Conservation (phyloP, 2,113 vertebrate genomes). For the Thamnaconus septentrionalis region DNA sequence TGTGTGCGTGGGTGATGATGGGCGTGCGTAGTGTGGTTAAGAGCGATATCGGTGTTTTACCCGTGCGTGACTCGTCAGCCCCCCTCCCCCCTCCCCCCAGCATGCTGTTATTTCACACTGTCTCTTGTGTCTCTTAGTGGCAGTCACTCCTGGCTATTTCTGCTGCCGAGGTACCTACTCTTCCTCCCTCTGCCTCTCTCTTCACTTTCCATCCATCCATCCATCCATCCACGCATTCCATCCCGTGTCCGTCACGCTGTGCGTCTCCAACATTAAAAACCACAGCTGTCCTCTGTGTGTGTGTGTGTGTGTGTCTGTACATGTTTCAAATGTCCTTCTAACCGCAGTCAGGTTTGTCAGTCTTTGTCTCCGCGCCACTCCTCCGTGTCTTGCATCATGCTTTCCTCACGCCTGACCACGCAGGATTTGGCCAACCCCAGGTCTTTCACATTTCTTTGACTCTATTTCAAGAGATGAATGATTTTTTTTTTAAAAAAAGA, state of each 20-base stretch:
- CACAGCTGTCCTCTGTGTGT: conserved; percentile 49
- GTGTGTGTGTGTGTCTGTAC: conserved; percentile 1
- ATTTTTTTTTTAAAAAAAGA: neutral
- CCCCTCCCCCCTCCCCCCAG: neutral
- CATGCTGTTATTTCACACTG: conserved; percentile 72
- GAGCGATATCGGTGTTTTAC: too few species aligned
- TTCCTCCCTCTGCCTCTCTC: conserved; percentile 47
- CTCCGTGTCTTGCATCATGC: conserved; percentile 60
- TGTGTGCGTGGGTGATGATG: conserved; percentile 14
- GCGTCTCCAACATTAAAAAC: conserved; percentile 41
- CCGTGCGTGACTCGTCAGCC: too few species aligned
- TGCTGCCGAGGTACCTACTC: conserved; percentile 83
- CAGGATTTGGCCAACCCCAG: conserved; percentile 65
- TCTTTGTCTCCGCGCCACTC: conserved; percentile 24
- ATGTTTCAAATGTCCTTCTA: conserved; percentile 12
- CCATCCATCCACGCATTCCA: conserved; percentile 5
- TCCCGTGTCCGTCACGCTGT: conserved; percentile 6
- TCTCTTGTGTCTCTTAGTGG: conserved; percentile 83
- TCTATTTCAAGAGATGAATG: neutral
- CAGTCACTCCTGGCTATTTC: conserved; percentile 84
- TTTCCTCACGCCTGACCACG: conserved; percentile 58
- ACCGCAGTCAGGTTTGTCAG: conserved; percentile 30
- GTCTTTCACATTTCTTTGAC: conserved; percentile 35
- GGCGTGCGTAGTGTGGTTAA: neutral
- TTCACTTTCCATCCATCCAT: conserved; percentile 25